These are phyloP conservation scores for Myotis yumanensis DNA, from an alignment of 2,113 vertebrate genomes.

Conservation along the genomic window DNA sequence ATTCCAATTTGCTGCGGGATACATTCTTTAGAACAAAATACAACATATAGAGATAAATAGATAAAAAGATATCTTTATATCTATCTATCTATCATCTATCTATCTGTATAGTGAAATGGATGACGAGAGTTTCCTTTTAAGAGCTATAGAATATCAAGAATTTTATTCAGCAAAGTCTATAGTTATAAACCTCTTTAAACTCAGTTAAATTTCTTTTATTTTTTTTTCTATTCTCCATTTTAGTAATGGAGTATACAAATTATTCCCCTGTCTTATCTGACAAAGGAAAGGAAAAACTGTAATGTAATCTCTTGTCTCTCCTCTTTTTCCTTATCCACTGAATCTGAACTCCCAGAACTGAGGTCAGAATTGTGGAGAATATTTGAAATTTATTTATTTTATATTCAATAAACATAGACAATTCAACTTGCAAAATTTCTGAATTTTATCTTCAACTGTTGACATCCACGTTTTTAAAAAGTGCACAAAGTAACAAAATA, in stretches of 20 bases:
- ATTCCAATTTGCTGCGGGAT: background rate
- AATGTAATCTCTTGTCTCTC: background rate
- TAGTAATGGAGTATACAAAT: background rate
- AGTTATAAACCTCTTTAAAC: background rate
- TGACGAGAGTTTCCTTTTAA: background rate
- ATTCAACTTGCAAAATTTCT: background rate
- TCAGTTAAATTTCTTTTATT: background rate
- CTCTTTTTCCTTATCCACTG: background rate
- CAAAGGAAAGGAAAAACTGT: background rate
- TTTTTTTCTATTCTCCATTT: background rate
- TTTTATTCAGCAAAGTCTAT: conserved; percentile 27
- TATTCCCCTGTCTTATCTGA: background rate
- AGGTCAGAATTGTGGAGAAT: background rate
- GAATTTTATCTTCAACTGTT: background rate
- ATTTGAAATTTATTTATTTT: background rate
- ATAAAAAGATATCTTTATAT: background rate
- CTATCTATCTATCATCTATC: background rate
- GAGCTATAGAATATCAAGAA: background rate
- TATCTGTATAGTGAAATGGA: background rate
- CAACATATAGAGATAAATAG: background rate
- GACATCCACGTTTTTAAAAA: conserved; percentile 4
- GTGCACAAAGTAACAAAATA: background rate
- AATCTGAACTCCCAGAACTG: background rate
- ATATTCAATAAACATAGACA: background rate
- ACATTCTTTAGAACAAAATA: conserved; percentile 3